Conservation (phyloP, 2,797 vertebrate genomes). For the Ambastaia sidthimunki region DNA sequence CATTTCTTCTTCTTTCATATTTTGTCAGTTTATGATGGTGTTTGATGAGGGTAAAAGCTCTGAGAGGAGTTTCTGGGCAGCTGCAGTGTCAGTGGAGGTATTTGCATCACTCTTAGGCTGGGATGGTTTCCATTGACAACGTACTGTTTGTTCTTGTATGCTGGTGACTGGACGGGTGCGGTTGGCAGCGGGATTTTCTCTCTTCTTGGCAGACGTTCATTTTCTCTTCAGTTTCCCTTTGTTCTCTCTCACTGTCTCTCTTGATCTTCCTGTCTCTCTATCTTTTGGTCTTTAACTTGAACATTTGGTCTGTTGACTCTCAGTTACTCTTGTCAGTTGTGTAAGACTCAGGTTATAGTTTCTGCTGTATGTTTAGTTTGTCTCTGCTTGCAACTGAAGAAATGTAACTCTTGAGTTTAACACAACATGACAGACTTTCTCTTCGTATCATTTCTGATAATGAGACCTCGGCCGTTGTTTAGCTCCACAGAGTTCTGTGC, state of each 20-base stretch:
- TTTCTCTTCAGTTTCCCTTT: not conserved
- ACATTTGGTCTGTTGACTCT: not conserved
- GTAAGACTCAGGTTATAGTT: not conserved
- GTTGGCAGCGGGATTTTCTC: not conserved
- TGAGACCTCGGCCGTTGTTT: not conserved
- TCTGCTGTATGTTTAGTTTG: not conserved
- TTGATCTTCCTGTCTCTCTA: not conserved
- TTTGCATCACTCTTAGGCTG: conserved; percentile 47
- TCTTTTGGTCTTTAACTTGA: too few species aligned
- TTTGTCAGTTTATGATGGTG: not conserved
- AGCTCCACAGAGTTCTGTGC: not conserved
- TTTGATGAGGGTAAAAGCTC: not conserved
- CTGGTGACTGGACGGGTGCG: conserved; percentile 27
- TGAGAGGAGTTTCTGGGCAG: conserved; percentile 49
- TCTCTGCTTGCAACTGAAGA: too few species aligned
- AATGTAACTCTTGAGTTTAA: not conserved
- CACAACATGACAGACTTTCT: not conserved
- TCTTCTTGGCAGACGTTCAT: not conserved
- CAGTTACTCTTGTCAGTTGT: not conserved
- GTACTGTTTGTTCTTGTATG: conserved; percentile 63
- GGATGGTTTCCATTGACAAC: conserved; percentile 59
- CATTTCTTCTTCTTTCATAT: not conserved
- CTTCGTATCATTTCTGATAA: not conserved
- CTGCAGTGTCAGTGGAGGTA: conserved; percentile 26
- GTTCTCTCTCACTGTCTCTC: not conserved